Base-by-base conservation (phyloP, 2,888 invertebrate species). In the Venusia cambrica region DNA sequence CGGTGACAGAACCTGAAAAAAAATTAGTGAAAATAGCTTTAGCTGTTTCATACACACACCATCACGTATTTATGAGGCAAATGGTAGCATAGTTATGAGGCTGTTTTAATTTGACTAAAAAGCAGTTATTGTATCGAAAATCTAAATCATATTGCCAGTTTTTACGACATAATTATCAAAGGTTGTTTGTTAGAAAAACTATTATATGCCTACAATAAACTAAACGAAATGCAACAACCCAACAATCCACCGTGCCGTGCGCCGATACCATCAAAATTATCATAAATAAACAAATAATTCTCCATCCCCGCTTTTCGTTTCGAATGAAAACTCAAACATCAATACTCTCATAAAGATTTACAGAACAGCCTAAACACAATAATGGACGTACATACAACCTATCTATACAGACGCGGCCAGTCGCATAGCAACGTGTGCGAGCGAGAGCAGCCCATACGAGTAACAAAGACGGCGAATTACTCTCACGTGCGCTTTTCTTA, bases 311-410 rank as follows among this genome's bases (percentile, higher is more conserved):
- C 39, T 21, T 30, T 39, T 18, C 39, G 25, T 21, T 22, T 10
- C 30, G 20, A 39, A 36, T 43, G 35, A 41, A 44, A 46, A 49
- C 18, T 43, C 42, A 45, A 45, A 42, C 46, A 42, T 44, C 41
- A 42, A 45, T 45, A 42, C 41, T 28, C 29, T 29, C 36, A 26
- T 38, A 47, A 50, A 47, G 45, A 50, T 50, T 47, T 45, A 45
- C 49, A 45, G 47, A 50, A 47, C 46, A 37, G 30, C 39, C 39
- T 44, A 38, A 42, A 40, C 40, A 71, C 65, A 65, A 71, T 78
- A 77, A 79, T 78, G 67, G 73, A 72, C 71, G 68, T 62, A 65
- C 65, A 65, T 56, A 53, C 51, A 57, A 60, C 57, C 60, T 59
- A 67, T 57, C 62, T 62, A 61, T 64, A 45, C 19, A 16, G 31